Percentiles rank a stretch among this genome's conserved stretches.
phyloP scores from a whole-genome alignment of 1,140 invertebrate species.

The Camponotus floridanus region DNA sequence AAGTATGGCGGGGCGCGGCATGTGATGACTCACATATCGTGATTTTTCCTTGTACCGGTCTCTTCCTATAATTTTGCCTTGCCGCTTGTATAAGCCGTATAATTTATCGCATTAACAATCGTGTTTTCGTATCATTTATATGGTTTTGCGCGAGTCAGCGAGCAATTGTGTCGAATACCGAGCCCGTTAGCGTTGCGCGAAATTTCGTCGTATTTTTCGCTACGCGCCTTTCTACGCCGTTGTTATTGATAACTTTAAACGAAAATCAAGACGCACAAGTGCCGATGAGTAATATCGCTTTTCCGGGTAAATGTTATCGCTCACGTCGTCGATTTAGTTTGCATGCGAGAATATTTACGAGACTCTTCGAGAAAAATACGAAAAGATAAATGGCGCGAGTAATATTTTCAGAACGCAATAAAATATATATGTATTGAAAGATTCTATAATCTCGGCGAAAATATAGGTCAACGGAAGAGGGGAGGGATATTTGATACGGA shows the following conservation, averaged over 20 bases:
- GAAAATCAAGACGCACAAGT: neutral
- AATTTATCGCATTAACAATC: neutral
- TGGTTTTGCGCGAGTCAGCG: no score
- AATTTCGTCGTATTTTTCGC: neutral
- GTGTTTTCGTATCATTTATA: neutral
- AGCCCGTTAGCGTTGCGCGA: neutral
- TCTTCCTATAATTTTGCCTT: neutral
- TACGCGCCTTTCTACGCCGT: neutral
- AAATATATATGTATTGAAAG: neutral
- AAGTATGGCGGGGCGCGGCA: neutral
- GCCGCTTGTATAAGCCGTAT: neutral
- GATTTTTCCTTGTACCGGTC: conserved; percentile 48
- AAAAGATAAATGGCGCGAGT: neutral
- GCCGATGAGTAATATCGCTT: conserved; percentile 30
- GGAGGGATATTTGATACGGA: neutral
- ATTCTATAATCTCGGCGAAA: conserved; percentile 22
- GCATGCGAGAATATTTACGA: conserved; percentile 10
- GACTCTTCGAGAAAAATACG: neutral
- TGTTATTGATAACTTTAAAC: conserved; percentile 27
- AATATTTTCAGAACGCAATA: conserved; percentile 6
- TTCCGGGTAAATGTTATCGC: conserved; percentile 37
- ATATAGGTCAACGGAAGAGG: neutral
- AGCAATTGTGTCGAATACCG: neutral
- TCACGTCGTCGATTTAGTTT: neutral
- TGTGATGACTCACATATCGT: conserved; percentile 46